Evolutionary conservation across 1,140 invertebrate genomes (phyloP).

Genomic region (Leptinotarsa defecta): DNA sequence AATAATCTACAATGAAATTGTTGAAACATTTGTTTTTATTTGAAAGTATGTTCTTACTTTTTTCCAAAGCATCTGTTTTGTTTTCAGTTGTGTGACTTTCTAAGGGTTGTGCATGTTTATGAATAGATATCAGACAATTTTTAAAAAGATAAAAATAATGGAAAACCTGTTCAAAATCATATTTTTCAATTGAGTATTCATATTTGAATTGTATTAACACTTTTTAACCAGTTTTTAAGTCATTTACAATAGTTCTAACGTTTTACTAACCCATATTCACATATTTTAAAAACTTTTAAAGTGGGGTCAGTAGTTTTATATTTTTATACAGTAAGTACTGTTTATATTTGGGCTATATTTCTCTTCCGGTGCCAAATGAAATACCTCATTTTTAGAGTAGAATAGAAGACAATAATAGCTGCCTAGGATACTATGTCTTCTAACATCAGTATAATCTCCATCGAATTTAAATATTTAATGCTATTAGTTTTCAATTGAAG

Average conservation of each 20-base stretch:
- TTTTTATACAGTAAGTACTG: not conserved
- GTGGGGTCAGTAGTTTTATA: conserved; percentile 2
- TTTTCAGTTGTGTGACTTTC: conserved; percentile 6
- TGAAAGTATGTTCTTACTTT: not conserved
- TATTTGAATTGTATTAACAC: not conserved
- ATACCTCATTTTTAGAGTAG: not conserved
- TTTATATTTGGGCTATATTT: not conserved
- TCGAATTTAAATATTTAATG: no score
- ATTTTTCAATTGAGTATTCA: not conserved
- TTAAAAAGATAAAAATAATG: not conserved
- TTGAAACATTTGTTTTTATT: not conserved
- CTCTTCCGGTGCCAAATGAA: not conserved
- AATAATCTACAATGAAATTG: not conserved
- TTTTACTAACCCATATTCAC: not conserved
- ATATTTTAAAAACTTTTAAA: not conserved
- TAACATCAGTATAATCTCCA: not conserved
- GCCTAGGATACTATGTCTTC: no score
- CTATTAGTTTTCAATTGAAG: no score
- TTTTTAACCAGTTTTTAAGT: conserved; percentile 8
- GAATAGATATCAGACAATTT: not conserved
- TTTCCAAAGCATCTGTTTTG: not conserved
- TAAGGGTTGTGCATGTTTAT: not conserved
- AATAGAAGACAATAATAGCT: no score
- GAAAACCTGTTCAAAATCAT: not conserved
- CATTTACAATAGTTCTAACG: not conserved